phyloP scores from a whole-genome alignment of 2,888 invertebrate genomes.

The Mactromeris polynyma region DNA sequence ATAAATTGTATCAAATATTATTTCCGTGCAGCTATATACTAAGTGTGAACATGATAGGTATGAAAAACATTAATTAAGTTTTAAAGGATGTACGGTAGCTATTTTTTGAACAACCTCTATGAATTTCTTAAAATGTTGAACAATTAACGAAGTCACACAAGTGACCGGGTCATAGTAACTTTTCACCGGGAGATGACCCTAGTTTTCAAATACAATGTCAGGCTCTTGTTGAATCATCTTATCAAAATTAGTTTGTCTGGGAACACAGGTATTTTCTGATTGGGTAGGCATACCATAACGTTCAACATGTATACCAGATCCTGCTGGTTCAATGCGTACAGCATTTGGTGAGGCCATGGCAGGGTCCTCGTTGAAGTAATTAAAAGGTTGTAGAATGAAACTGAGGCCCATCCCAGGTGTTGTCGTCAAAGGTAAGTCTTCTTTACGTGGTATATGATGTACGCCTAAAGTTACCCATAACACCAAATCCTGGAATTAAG shows the following conservation, averaged over 20 bases:
- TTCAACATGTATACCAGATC: slow-evolving; percentile 37
- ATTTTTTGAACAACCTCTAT: too few relatives aligned
- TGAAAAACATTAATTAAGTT: too few relatives aligned
- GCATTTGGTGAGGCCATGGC: slow-evolving; percentile 73
- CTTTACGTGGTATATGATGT: slow-evolving; percentile 77
- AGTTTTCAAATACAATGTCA: slow-evolving; percentile 33
- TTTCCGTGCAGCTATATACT: too few relatives aligned
- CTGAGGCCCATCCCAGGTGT: slow-evolving; percentile 68
- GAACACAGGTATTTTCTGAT: slow-evolving; percentile 27
- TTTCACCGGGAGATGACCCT: background rate
- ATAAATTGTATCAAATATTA: too few relatives aligned
- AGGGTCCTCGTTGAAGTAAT: slow-evolving; percentile 77
- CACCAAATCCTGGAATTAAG: slow-evolving; percentile 75
- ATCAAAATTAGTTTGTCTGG: slow-evolving; percentile 30
- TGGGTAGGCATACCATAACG: slow-evolving; percentile 42
- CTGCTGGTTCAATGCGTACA: slow-evolving; percentile 61
- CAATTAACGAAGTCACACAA: too few relatives aligned
- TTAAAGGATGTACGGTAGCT: too few relatives aligned
- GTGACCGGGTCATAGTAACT: too few relatives aligned
- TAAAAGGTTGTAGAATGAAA: slow-evolving; percentile 74
- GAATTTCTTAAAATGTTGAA: too few relatives aligned
- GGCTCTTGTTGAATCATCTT: slow-evolving; percentile 21
- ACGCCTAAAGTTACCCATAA: slow-evolving; percentile 74
- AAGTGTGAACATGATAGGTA: too few relatives aligned
- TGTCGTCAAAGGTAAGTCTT: slow-evolving; percentile 76